These are phyloP conservation scores for Myiothlypis coronata DNA, from an alignment of 2,797 vertebrate genomes.

Conservation along the genomic window DNA sequence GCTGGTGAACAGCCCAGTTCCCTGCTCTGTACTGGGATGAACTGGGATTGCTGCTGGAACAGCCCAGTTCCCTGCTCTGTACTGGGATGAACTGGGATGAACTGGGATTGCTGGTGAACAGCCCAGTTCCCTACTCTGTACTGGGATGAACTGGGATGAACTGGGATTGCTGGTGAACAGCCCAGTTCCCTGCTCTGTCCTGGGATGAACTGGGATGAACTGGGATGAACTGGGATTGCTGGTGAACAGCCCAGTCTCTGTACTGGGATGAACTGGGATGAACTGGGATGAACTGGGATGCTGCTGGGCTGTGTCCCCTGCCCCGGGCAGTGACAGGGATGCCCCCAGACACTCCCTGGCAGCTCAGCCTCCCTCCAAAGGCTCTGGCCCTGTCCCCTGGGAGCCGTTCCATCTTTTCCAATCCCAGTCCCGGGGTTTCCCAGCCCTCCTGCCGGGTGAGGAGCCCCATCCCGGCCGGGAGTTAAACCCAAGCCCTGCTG, in stretches of 20 bases:
- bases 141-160: neutral
- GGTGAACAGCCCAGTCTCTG: too few relatives aligned
- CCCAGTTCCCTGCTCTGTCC: rapidly evolving
- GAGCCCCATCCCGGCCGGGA: neutral
- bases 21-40: neutral
- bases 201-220: too few relatives aligned
- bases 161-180: too few relatives aligned
- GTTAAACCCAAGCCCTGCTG: neutral
- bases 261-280: too few relatives aligned
- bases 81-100: too few relatives aligned
- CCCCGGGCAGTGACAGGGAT: rapidly evolving
- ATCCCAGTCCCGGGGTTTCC: neutral
- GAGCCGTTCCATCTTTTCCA: neutral
- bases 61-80: too few relatives aligned
- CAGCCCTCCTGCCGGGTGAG: neutral
- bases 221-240: too few relatives aligned
- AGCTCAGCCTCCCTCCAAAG: rapidly evolving
- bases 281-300: neutral
- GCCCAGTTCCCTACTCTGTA: rapidly evolving
- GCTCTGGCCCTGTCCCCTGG: neutral
- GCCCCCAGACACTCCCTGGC: neutral
- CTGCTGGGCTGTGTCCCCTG: neutral
- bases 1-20: too few relatives aligned
- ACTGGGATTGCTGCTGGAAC: neutral
- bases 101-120: too few relatives aligned